Evolutionary conservation across 2,888 invertebrate genomes (phyloP), one percentile per base, ranked within the genome.

Genomic region (Autographa gamma): DNA sequence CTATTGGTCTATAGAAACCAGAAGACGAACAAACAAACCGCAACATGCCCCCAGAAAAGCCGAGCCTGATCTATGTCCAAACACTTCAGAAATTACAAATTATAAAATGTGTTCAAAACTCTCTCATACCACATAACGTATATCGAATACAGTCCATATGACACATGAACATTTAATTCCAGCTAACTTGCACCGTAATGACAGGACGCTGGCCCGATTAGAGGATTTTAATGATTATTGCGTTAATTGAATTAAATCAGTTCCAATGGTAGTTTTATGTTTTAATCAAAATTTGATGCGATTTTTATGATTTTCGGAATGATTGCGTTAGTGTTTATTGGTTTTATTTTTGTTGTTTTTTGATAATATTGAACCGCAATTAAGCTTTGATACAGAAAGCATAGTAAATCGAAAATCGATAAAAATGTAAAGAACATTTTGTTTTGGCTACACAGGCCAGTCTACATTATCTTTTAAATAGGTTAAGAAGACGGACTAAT

Each of bases 151-250:
- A n/a, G 52, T 54, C 14, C 18, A 14, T 54, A 79, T 70, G 62
- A 75, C 59, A 25, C 13, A 66, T 58, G 43, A 65, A 65, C 54
- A 65, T 76, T 74, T 75, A 62, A 73, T 69, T 69, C 9, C n/a
- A 74, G 59, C 64, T 52, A 66, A 68, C 1, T 25, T 65, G 64
- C 64, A 48, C 52, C 25, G 69, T 74, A 76, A 77, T 62, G 77
- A 71, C 83, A 73, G 80, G 68, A 79, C 63, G 77, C 59, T 60
- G 62, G n/a, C 56, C 34, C 69, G 66, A 71, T 66, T 31, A 58
- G 79, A 58, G 79, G 52, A 60, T 25, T 69, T 79, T 74, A 81
- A 80, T 71, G 71, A 14, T 48, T n/a, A 60, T 73, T 13, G 9
- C 16, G 62, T 69, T 81, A 71, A 82, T 74, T 80, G 56, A 43